phyloP scores from a whole-genome alignment of 2,797 vertebrate species.

The Rallus crepitans region DNA sequence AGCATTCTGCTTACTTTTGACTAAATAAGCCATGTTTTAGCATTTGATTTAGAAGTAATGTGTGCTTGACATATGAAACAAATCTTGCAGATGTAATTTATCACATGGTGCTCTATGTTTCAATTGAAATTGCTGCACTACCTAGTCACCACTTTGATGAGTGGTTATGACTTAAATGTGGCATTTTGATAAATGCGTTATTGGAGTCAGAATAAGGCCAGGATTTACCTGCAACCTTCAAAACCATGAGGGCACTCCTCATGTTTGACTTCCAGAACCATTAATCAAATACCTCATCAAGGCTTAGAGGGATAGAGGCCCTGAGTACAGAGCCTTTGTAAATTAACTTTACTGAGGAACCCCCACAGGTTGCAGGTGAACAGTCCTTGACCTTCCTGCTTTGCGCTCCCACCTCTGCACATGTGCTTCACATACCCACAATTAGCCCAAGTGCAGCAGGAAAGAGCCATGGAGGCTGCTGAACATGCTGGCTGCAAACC shows the following conservation, averaged over 20 bases:
- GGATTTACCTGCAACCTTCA: constrained; percentile 30
- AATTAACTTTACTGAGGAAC: constrained; percentile 49
- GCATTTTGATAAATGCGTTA: constrained; percentile 24
- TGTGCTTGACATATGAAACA: constrained; percentile 73
- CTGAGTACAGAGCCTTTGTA: background rate
- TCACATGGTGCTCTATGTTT: constrained; percentile 46
- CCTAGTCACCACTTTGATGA: constrained; percentile 15
- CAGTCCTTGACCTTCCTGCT: constrained; percentile 47
- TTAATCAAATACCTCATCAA: constrained; percentile 61
- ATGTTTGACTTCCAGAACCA: constrained; percentile 25
- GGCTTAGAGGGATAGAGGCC: background rate
- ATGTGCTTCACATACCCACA: constrained; percentile 23
- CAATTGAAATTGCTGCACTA: constrained; percentile 33
- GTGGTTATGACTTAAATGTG: background rate
- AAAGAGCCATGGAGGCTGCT: background rate
- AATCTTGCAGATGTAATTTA: constrained; percentile 74
- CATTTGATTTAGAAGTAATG: constrained; percentile 78
- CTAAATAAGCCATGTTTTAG: constrained; percentile 77
- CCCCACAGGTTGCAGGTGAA: constrained; percentile 16
- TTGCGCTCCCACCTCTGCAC: background rate
- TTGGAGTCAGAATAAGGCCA: constrained; percentile 31
- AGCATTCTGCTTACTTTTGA: constrained; percentile 80
- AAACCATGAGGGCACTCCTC: background rate
- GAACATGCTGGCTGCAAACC: background rate
- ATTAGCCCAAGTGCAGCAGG: background rate